Conservation (phyloP, 2,888 invertebrate species). For the Tanypteryx hageni region DNA sequence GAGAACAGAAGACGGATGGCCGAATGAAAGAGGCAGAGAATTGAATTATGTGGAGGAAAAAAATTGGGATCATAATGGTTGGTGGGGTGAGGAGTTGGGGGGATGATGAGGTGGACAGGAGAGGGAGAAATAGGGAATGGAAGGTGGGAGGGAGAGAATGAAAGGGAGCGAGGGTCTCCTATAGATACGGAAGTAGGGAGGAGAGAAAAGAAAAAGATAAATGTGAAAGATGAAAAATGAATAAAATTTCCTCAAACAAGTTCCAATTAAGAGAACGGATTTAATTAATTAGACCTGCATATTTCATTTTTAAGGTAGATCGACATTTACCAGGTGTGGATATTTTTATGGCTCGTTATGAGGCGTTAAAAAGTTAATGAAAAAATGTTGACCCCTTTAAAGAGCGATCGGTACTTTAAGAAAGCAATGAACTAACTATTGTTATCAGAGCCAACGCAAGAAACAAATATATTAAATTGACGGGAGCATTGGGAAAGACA, state of each 20-base stretch:
- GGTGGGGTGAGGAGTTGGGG: neutral
- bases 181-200: neutral
- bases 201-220: neutral
- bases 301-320: conserved; percentile 57
- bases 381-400: neutral
- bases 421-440: no score
- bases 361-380: neutral
- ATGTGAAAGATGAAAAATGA: neutral
- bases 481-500: no score
- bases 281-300: conserved; percentile 56
- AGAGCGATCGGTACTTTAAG: no score
- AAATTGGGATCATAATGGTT: conserved; percentile 61
- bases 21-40: conserved; percentile 9
- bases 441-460: no score
- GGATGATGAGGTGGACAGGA: neutral
- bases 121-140: neutral
- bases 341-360: conserved; percentile 13
- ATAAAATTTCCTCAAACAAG: conserved; percentile 45
- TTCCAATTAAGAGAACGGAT: conserved; percentile 54
- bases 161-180: neutral
- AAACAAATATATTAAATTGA: no score
- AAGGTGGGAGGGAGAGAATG: neutral
- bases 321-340: conserved; percentile 34
- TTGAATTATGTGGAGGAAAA: conserved; percentile 62
- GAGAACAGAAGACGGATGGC: neutral